These are phyloP conservation scores for Spodoptera litura DNA, from an alignment of 1,140 invertebrate species.

Conservation along the genomic window DNA sequence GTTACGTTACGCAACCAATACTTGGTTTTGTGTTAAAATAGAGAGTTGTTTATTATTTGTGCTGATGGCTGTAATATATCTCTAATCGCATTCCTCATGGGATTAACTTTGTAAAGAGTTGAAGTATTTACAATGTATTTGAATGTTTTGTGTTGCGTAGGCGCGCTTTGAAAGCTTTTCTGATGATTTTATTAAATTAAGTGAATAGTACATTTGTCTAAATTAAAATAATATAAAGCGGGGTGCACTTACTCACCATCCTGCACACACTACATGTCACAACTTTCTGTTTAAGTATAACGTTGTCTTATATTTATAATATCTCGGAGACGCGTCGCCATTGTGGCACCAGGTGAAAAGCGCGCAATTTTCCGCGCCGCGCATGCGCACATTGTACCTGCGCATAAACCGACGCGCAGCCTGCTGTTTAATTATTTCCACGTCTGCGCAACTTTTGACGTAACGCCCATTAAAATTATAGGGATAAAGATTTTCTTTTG, in stretches of 20 bases:
- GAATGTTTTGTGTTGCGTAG: too few relatives aligned
- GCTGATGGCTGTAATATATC: too few relatives aligned
- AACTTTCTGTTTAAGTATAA: conserved; percentile 5
- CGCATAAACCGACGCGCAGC: conserved; percentile 15
- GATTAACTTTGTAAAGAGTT: too few relatives aligned
- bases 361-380: conserved; percentile 49
- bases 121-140: too few relatives aligned
- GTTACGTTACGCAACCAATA: neutral
- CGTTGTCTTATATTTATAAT: conserved; percentile 43
- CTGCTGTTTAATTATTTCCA: conserved; percentile 50
- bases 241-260: conserved; percentile 37
- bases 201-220: too few relatives aligned
- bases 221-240: neutral
- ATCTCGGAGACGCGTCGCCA: conserved; percentile 1
- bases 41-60: too few relatives aligned
- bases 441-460: conserved; percentile 47
- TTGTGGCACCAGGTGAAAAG: conserved; percentile 34
- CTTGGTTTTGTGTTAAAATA: too few relatives aligned
- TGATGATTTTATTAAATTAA: too few relatives aligned
- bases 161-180: too few relatives aligned
- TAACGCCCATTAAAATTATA: conserved; percentile 32
- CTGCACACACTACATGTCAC: conserved; percentile 39
- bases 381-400: conserved; percentile 5
- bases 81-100: too few relatives aligned
- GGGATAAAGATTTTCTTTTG: neutral